phyloP scores from a whole-genome alignment of 1,140 invertebrate genomes.

The Arion vulgaris region DNA sequence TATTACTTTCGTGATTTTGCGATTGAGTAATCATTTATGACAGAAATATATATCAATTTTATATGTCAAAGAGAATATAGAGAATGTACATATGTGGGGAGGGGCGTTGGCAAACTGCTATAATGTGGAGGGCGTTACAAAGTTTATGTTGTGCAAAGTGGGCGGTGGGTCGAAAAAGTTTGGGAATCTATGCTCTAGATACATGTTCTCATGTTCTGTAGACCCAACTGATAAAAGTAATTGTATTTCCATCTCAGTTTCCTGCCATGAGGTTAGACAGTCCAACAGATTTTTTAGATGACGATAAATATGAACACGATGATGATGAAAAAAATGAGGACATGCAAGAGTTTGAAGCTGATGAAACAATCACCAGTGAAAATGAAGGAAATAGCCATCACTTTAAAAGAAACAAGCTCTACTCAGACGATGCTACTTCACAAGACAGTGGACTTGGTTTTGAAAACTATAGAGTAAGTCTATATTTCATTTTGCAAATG shows the following conservation, averaged over 20 bases:
- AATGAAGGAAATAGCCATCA: not conserved
- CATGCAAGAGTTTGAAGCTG: not conserved
- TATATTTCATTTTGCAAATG: not conserved
- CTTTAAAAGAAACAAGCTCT: not conserved
- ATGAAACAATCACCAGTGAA: not conserved
- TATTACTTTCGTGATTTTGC: too few relatives aligned
- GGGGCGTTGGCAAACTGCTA: too few relatives aligned
- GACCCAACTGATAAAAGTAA: too few relatives aligned
- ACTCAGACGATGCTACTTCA: constrained; percentile 20
- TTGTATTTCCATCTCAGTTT: constrained; percentile 24
- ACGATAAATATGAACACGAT: constrained; percentile 25
- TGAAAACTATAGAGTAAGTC: constrained; percentile 18
- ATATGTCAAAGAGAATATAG: too few relatives aligned
- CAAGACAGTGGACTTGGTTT: constrained; percentile 35
- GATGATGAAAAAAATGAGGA: not conserved
- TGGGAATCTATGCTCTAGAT: too few relatives aligned
- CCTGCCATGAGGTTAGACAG: constrained; percentile 29
- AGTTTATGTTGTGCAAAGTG: too few relatives aligned
- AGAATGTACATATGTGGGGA: too few relatives aligned
- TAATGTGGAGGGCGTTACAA: too few relatives aligned
- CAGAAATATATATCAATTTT: too few relatives aligned
- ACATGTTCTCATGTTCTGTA: too few relatives aligned
- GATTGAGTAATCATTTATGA: too few relatives aligned
- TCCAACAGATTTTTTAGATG: constrained; percentile 33
- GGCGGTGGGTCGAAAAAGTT: too few relatives aligned